These are phyloP conservation scores for Drosophila antonietae DNA, from an alignment of 2,888 invertebrate species.

Conservation along the genomic window DNA sequence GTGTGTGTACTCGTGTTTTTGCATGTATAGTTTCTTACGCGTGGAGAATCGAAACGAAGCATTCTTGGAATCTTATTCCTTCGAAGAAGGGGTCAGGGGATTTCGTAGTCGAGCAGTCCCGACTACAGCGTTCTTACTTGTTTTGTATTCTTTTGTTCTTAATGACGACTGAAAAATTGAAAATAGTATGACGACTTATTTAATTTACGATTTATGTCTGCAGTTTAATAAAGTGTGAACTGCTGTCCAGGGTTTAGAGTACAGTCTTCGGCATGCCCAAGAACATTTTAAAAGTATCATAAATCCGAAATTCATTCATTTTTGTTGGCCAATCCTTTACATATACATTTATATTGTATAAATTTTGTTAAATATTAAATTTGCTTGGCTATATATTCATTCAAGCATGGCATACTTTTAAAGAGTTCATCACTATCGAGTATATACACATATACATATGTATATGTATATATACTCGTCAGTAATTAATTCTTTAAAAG, in stretches of 20 bases:
- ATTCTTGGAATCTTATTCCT: no score
- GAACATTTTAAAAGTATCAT: slow-evolving; percentile 19
- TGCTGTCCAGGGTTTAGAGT: slow-evolving; percentile 3
- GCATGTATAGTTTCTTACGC: no score
- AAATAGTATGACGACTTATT: slow-evolving; percentile 21
- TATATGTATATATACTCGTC: no score
- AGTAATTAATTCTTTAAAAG: no score
- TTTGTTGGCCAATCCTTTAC: slow-evolving; percentile 22
- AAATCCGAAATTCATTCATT: not conserved
- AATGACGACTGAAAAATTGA: slow-evolving; percentile 28
- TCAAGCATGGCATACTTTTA: slow-evolving; percentile 31
- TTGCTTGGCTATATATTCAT: slow-evolving; percentile 11
- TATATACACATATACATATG: no score
- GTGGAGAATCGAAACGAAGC: no score
- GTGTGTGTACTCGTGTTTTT: no score
- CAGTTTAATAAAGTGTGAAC: slow-evolving; percentile 3
- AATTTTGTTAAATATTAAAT: slow-evolving; percentile 26
- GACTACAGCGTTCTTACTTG: not conserved
- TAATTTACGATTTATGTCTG: slow-evolving; percentile 22
- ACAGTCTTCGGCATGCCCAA: slow-evolving; percentile 31
- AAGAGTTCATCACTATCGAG: slow-evolving; percentile 2
- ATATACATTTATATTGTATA: slow-evolving; percentile 37
- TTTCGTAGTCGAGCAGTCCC: no score
- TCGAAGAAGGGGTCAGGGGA: no score
- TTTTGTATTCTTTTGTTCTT: slow-evolving; percentile 8